These are phyloP conservation scores for Paragorgia papillata DNA, from an alignment of 92 coral and sea anemone species.

Conservation along the genomic window DNA sequence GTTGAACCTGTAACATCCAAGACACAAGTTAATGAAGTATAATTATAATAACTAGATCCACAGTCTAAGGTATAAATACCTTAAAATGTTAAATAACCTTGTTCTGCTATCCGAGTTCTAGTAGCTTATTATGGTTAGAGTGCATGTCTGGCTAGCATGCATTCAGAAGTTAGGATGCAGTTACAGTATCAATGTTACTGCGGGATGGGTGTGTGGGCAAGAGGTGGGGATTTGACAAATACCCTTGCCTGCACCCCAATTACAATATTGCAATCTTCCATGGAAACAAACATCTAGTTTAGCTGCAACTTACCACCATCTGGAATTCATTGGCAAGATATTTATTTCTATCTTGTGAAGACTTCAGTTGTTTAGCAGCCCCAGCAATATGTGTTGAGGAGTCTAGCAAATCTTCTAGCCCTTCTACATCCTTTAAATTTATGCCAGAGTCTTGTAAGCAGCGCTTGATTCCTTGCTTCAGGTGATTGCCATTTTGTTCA, in stretches of 20 bases:
- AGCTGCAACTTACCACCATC: constrained; percentile 55
- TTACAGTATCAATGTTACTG: too few relatives aligned
- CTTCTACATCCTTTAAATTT: constrained; percentile 33
- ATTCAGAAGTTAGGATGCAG: too few relatives aligned
- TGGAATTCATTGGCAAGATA: constrained; percentile 8
- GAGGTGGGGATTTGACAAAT: too few relatives aligned
- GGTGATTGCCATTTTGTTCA: constrained; percentile 26
- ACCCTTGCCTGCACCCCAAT: too few relatives aligned
- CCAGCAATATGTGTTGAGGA: constrained; percentile 4
- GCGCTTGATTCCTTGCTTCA: constrained; percentile 23
- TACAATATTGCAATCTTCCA: too few relatives aligned
- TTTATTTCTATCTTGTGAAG: constrained; percentile 38
- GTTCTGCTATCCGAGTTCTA: too few relatives aligned
- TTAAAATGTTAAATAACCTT: not conserved
- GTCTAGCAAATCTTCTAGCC: constrained; percentile 34
- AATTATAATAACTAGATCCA: not conserved
- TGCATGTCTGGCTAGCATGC: too few relatives aligned
- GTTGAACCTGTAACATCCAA: constrained; percentile 11
- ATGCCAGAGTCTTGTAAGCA: constrained; percentile 34
- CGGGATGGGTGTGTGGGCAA: too few relatives aligned
- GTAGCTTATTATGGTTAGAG: too few relatives aligned
- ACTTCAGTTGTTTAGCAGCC: constrained; percentile 24
- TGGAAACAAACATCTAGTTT: too few relatives aligned
- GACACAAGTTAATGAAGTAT: not conserved
- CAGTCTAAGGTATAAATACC: not conserved